Evolutionary conservation across 23 tunicate genomes (phyloP).

Genomic region (Trididemnum miniatum): DNA sequence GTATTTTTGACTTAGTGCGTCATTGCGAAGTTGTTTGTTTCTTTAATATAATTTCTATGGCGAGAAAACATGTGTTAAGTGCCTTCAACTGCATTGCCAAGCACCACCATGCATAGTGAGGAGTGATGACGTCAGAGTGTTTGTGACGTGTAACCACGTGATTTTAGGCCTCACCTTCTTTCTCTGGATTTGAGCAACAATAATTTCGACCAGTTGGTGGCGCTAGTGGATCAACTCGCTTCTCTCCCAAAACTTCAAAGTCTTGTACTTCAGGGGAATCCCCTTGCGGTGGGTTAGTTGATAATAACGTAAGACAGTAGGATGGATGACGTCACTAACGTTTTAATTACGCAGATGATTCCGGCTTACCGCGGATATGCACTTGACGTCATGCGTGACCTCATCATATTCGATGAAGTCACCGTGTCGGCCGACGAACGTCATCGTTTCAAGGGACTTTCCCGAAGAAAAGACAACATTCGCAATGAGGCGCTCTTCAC

Average conservation of each 20-base stretch:
- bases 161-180: conserved; percentile 69
- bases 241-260: conserved; percentile 63
- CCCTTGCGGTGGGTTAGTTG: conserved; percentile 66
- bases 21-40: too few species aligned
- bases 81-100: too few species aligned
- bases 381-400: conserved; percentile 63
- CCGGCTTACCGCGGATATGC: conserved; percentile 88
- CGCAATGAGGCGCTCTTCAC: conserved; percentile 63
- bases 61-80: too few species aligned
- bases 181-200: conserved; percentile 85
- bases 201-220: conserved; percentile 62
- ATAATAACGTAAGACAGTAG: not conserved
- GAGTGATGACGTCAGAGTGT: too few species aligned
- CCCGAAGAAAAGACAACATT: conserved; percentile 65
- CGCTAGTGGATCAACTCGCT: conserved; percentile 61
- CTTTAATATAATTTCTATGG: too few species aligned
- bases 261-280: conserved; percentile 82
- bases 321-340: not conserved
- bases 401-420: conserved; percentile 70
- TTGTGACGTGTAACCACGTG: too few species aligned
- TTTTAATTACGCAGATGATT: conserved; percentile 22
- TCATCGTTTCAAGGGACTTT: conserved; percentile 81
- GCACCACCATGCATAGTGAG: too few species aligned
- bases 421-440: conserved; percentile 76
- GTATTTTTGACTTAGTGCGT: too few species aligned